These are phyloP conservation scores for Chamaea fasciata DNA, from an alignment of 2,113 vertebrate genomes.

Conservation along the genomic window DNA sequence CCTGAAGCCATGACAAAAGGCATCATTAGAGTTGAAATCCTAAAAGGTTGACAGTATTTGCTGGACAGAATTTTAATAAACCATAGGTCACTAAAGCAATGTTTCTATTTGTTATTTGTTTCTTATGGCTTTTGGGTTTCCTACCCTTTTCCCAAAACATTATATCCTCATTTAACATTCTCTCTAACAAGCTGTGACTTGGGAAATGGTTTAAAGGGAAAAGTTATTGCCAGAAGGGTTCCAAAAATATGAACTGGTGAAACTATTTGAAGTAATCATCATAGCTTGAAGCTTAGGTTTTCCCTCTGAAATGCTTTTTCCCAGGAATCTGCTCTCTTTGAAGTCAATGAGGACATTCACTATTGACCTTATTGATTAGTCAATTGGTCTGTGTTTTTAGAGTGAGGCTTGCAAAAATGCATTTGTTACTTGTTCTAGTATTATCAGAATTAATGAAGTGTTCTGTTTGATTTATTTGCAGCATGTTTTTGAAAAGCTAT, in stretches of 20 bases:
- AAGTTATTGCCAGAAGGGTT: conserved; percentile 11
- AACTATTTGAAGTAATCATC: conserved; percentile 1
- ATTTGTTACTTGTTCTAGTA: neutral
- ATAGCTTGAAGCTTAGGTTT: neutral
- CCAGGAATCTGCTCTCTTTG: neutral
- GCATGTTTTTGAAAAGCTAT: neutral
- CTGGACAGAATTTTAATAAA: neutral
- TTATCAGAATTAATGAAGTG: neutral
- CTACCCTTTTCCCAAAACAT: conserved; percentile 27
- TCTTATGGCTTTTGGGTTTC: neutral
- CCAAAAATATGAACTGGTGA: conserved; percentile 19
- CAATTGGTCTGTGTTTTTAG: neutral
- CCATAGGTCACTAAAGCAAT: neutral
- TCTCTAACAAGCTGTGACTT: conserved; percentile 15
- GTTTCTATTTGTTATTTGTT: conserved; percentile 9
- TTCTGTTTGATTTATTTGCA: neutral
- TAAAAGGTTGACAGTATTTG: neutral
- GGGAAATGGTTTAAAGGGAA: conserved; percentile 10
- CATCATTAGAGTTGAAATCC: neutral
- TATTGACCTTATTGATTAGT: neutral
- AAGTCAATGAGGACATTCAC: neutral
- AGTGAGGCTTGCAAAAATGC: neutral
- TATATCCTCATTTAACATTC: neutral
- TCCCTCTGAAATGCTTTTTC: neutral
- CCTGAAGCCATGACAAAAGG: conserved; percentile 8